Evolutionary conservation across 2,113 vertebrate species (phyloP).

Genomic region (Pionites leucogaster): DNA sequence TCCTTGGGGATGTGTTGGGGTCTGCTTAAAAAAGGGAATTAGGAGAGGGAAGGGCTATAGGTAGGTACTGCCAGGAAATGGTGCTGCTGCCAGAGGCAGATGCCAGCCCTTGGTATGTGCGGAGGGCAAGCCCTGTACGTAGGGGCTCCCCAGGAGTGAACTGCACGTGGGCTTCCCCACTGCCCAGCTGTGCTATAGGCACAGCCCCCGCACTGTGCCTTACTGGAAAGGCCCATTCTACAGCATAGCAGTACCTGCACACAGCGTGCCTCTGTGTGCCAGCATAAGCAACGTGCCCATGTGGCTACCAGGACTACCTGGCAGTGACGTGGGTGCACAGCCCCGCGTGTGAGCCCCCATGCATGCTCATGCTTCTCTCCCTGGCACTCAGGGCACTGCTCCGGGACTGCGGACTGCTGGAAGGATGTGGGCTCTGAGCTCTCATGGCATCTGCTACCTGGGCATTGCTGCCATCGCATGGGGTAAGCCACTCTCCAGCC

Average conservation of each 20-base stretch:
- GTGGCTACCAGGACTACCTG: not conserved
- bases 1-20: not conserved
- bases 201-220: not conserved
- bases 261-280: fast-evolving
- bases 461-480: constrained; percentile 15
- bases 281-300: not conserved
- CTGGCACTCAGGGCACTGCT: not conserved
- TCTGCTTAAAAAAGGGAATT: not conserved
- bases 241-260: not conserved
- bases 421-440: not conserved
- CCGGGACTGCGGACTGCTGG: not conserved
- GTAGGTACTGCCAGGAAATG: not conserved
- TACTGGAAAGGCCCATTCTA: not conserved
- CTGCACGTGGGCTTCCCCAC: too few species aligned
- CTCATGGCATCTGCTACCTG: not conserved
- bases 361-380: not conserved
- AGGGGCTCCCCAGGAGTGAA: not conserved
- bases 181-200: not conserved
- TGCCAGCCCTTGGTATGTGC: not conserved
- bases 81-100: not conserved
- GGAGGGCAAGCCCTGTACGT: not conserved
- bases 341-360: fast-evolving
- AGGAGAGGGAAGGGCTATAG: not conserved
- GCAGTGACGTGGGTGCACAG: fast-evolving
- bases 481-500: not conserved